These are phyloP conservation scores for Entomobrya multifasciata DNA, from an alignment of 2,888 invertebrate genomes.

Conservation along the genomic window DNA sequence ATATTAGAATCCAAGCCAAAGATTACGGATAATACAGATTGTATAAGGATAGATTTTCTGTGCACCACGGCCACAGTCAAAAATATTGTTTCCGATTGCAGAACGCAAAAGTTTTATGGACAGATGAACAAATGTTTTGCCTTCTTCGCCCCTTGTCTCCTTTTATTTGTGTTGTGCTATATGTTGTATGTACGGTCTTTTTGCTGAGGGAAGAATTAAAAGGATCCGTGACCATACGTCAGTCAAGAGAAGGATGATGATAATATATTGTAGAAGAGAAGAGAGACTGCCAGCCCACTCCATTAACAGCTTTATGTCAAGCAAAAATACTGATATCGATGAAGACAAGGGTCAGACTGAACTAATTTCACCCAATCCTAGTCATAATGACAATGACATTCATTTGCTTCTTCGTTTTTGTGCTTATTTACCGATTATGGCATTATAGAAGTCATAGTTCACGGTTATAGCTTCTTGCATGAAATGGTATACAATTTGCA, in stretches of 20 bases:
- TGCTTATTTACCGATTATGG: background rate
- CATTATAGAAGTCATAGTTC: no score
- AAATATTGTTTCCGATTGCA: no score
- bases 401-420: background rate
- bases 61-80: no score
- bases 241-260: conserved; percentile 6
- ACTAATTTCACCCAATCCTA: conserved; percentile 60
- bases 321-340: conserved; percentile 35
- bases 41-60: no score
- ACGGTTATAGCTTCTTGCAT: no score
- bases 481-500: no score
- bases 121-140: no score
- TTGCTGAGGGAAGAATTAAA: background rate
- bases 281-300: conserved; percentile 48
- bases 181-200: no score
- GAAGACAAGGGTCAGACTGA: conserved; percentile 38
- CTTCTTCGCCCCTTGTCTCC: no score
- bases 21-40: no score
- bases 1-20: no score
- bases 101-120: no score
- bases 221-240: conserved; percentile 20
- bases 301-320: conserved; percentile 49
- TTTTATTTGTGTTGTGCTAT: background rate
- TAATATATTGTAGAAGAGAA: conserved; percentile 47
- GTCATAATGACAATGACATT: conserved; percentile 48